Percentiles rank a stretch among this genome's conserved stretches.
These are phyloP conservation scores for Craterocephalus amniculus DNA, from an alignment of 2,797 vertebrate genomes.

Conservation along the genomic window DNA sequence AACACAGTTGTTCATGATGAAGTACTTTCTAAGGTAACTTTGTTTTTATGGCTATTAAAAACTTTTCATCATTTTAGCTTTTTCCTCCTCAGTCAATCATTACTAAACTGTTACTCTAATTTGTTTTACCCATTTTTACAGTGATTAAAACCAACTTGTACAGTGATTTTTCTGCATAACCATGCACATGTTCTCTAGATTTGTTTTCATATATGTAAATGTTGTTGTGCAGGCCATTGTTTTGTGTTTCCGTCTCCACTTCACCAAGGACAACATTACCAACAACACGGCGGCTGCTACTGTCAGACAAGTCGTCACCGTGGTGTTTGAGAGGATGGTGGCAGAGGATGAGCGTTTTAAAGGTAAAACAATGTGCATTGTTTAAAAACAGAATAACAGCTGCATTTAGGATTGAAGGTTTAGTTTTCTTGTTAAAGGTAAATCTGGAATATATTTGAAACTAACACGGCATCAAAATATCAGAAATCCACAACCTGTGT, in stretches of 20 bases:
- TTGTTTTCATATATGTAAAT: neutral
- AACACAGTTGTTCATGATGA: conserved; percentile 96
- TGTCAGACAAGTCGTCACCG: conserved; percentile 96
- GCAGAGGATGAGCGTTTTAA: conserved; percentile 93
- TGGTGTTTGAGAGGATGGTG: conserved; percentile 98
- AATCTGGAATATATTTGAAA: neutral
- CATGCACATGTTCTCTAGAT: neutral
- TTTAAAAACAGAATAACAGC: neutral
- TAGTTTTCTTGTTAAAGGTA: neutral
- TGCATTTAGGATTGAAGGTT: neutral
- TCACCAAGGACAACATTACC: conserved; percentile 99
- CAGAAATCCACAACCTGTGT: neutral
- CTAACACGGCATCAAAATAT: neutral
- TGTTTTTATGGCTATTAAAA: neutral
- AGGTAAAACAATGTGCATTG: conserved; percentile 79
- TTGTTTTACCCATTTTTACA: neutral
- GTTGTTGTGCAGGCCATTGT: conserved; percentile 90
- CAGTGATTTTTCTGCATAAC: neutral
- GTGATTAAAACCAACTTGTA: neutral
- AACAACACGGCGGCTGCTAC: conserved; percentile 99
- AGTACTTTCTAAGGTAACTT: conserved; percentile 77
- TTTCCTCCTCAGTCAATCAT: too few species aligned
- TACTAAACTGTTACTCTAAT: too few species aligned
- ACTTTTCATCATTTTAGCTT: neutral
- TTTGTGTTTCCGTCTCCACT: conserved; percentile 97